These are phyloP conservation scores for Drosophila pruinosa DNA, from an alignment of 1,140 invertebrate genomes.

Conservation along the genomic window DNA sequence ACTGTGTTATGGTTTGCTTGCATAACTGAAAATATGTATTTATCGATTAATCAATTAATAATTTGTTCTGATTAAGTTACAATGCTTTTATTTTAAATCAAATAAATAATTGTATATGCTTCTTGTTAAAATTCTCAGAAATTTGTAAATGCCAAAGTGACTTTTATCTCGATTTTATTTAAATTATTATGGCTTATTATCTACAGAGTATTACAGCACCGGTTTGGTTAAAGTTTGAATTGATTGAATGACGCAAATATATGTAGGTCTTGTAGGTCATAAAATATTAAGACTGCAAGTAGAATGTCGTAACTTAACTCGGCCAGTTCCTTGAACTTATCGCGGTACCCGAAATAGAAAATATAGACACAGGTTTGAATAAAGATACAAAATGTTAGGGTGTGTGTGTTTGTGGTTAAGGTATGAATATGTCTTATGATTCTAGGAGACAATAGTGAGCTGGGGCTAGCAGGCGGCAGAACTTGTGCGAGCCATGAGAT, in stretches of 20 bases:
- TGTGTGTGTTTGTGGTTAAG: not conserved
- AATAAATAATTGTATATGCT: not conserved
- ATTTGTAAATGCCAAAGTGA: not conserved
- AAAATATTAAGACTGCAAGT: conserved; percentile 5
- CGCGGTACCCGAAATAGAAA: conserved; percentile 34
- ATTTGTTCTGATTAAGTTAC: too few species aligned
- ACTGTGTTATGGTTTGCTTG: too few species aligned
- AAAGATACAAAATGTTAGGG: conserved; percentile 4
- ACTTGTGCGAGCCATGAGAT: conserved; percentile 27
- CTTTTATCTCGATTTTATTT: not conserved
- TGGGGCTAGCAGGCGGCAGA: not conserved
- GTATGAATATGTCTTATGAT: conserved; percentile 9
- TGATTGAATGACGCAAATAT: conserved; percentile 16
- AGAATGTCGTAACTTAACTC: conserved; percentile 36
- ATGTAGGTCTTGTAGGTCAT: not conserved
- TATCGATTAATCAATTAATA: too few species aligned
- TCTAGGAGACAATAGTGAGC: conserved; percentile 3
- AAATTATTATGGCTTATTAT: too few species aligned
- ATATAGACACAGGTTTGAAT: conserved; percentile 2
- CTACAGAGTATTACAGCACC: not conserved
- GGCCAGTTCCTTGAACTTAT: conserved; percentile 73
- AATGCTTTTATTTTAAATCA: too few species aligned
- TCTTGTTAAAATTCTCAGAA: not conserved
- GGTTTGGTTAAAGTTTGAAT: not conserved
- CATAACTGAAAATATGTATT: too few species aligned